These are phyloP conservation scores for Hoplodrina blanda DNA, from an alignment of 2,888 invertebrate species.

Conservation along the genomic window DNA sequence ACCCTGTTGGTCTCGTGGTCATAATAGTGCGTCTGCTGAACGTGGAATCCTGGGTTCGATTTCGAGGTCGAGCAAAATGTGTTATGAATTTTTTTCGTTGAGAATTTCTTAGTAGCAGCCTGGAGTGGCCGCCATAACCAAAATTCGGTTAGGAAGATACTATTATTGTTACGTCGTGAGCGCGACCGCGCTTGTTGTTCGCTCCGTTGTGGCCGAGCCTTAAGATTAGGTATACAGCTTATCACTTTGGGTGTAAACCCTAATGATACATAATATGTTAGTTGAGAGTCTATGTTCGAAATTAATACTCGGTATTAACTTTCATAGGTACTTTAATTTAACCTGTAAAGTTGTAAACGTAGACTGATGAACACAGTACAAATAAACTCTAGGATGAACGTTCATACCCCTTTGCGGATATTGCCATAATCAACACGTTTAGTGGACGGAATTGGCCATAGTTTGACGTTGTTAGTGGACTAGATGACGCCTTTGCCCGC, in stretches of 20 bases:
- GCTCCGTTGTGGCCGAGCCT: too few species aligned
- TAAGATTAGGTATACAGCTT: not conserved
- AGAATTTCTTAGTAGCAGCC: too few species aligned
- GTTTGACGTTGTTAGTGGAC: not conserved
- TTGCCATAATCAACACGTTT: not conserved
- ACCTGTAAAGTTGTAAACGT: too few species aligned
- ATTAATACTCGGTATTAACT: conserved; percentile 8
- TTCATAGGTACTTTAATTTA: conserved; percentile 6
- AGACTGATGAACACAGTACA: not conserved
- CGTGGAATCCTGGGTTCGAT: too few species aligned
- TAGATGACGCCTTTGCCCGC: not conserved
- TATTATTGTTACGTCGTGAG: too few species aligned
- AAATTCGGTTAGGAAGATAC: too few species aligned
- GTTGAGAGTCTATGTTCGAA: not conserved
- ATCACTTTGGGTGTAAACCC: not conserved
- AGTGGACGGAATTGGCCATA: not conserved
- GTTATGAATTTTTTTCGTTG: too few species aligned
- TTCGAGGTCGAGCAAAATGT: too few species aligned
- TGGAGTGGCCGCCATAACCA: too few species aligned
- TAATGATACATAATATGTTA: not conserved
- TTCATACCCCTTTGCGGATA: not conserved
- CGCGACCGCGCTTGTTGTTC: too few species aligned
- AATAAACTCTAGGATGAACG: not conserved
- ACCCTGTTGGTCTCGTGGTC: too few species aligned
- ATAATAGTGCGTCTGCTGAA: too few species aligned